Conservation (phyloP, 2,113 vertebrate genomes). For the Centropus bengalensis region DNA sequence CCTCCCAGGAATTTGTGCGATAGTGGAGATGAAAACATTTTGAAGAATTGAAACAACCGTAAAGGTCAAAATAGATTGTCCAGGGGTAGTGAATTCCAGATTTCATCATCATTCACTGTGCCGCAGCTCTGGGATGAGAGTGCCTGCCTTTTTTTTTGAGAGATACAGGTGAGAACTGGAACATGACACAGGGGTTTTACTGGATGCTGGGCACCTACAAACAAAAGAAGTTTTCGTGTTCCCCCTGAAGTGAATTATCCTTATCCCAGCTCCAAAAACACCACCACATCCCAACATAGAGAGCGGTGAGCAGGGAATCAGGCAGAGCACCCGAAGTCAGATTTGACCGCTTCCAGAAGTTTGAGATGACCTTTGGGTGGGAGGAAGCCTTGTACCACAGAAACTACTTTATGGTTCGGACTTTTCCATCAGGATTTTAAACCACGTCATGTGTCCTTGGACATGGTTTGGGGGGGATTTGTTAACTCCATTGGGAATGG, state of each 20-base stretch:
- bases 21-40: background rate
- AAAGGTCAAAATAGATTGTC: background rate
- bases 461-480: background rate
- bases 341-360: background rate
- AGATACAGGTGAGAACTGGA: fast-evolving
- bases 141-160: background rate
- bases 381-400: background rate
- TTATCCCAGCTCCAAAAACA: background rate
- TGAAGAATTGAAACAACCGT: background rate
- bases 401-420: background rate
- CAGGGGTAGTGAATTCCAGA: background rate
- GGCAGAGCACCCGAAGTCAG: background rate
- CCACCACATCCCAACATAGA: background rate
- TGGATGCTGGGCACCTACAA: background rate
- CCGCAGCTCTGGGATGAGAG: background rate
- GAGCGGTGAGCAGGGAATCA: background rate
- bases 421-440: background rate
- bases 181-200: background rate
- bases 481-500: background rate
- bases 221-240: background rate
- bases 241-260: background rate
- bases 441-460: background rate
- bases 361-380: background rate
- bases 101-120: background rate
- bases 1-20: background rate